Evolutionary conservation across 2,797 vertebrate species (phyloP), one percentile per base, ranked within the genome.

Genomic region (Rousettus madagascariensis): DNA sequence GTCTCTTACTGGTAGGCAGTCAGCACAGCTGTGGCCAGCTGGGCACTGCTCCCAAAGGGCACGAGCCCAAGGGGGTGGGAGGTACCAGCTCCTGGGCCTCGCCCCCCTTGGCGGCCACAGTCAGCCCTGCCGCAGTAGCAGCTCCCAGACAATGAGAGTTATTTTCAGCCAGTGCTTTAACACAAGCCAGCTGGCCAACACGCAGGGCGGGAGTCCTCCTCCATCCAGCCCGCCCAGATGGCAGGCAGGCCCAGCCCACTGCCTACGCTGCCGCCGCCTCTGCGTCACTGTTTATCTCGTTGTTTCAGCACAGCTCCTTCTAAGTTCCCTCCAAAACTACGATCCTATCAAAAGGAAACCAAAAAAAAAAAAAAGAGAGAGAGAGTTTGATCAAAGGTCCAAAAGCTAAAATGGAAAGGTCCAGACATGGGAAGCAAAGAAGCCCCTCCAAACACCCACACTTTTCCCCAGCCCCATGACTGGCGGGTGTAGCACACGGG

Each of bases 141-240:
- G 96, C 96, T 97, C 95, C 95, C 95, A 97, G 97, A 97, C 97
- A 98, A 97, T 97, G 92, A 97, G 86, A 96, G 97, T 96, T 97
- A 94, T 97, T 98, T 97, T 97, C 96, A 97, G 97, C 95, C 87
- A 84, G 74, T 24, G 28, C 96, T 97, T 97, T 98, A 98, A 98
- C 96, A 86, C 95, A 94, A 97, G 97, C 97, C 97, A 98, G 97
- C 97, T 98, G 97, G 97, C 97, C 66, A 80, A 92, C 55, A 83
- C 20, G 66, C 94, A 86, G 95, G 95, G 96, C 71, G 80, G 96
- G 95, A 97, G 95, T 84, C 86, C 94, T 97, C 77, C 93, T 95
- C 97, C 95, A 75, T 91, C 96, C 97, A 97, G 96, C 94, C 97
- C 82, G 92, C 97, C 96, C 95, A 97, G 97, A 96, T 88, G 8